A percentile compares a stretch with the other conserved stretches of the same genome.
Evolutionary conservation across 2,888 invertebrate species (phyloP).

Genomic region (Tyria jacobaeae): DNA sequence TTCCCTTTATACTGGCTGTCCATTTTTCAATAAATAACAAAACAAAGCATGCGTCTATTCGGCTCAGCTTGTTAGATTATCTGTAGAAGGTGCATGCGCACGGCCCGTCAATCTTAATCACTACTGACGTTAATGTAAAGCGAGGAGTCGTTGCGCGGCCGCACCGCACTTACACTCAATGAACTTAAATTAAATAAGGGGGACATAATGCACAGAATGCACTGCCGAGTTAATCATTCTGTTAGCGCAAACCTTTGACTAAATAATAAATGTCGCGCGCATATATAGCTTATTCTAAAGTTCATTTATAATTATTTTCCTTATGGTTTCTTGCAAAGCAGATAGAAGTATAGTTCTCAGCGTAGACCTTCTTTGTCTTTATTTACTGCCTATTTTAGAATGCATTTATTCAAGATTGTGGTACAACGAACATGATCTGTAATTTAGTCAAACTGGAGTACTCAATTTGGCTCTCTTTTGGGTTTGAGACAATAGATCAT

Average conservation of each 20-base stretch:
- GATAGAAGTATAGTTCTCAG: too few relatives aligned
- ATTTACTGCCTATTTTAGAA: too few relatives aligned
- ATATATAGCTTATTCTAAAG: too few relatives aligned
- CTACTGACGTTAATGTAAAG: background rate
- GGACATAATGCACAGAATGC: slow-evolving; percentile 3
- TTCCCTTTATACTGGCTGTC: too few relatives aligned
- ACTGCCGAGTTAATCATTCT: slow-evolving; percentile 12
- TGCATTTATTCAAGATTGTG: too few relatives aligned
- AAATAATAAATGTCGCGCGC: background rate
- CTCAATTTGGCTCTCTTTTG: too few relatives aligned
- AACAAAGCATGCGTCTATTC: background rate
- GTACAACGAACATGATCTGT: too few relatives aligned
- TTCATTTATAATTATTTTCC: too few relatives aligned
- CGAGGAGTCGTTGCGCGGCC: background rate
- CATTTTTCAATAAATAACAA: background rate
- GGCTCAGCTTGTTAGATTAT: background rate
- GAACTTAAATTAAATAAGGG: slow-evolving; percentile 10
- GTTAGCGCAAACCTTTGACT: slow-evolving; percentile 11
- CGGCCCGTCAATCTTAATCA: slow-evolving; percentile 14
- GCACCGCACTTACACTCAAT: background rate
- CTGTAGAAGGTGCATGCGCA: background rate
- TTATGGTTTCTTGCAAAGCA: background rate
- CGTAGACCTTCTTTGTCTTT: too few relatives aligned
- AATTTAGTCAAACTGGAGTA: too few relatives aligned
- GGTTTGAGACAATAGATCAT: background rate